These are phyloP conservation scores for Xestoiulus laeticollis DNA, from an alignment of 2,888 invertebrate genomes.

Conservation along the genomic window DNA sequence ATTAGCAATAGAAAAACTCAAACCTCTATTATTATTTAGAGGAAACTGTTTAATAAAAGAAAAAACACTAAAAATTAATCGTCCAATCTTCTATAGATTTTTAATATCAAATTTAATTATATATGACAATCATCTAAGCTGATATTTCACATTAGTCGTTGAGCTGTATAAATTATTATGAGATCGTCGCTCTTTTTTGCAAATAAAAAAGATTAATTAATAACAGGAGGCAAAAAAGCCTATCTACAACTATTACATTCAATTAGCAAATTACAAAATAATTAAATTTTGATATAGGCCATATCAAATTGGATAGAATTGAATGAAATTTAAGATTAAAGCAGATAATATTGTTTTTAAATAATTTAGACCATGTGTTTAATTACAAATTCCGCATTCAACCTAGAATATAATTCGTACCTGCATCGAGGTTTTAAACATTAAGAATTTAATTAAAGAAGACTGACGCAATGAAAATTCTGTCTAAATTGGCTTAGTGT, in stretches of 20 bases:
- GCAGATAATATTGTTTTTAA: too few species aligned
- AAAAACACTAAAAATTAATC: not conserved
- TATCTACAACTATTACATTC: too few species aligned
- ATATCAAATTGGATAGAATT: too few species aligned
- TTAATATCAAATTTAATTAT: not conserved
- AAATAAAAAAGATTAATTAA: too few species aligned
- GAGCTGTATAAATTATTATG: not conserved
- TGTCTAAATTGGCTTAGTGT: not conserved
- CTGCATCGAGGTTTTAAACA: not conserved
- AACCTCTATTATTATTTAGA: not conserved
- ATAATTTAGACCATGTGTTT: too few species aligned
- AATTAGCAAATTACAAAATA: too few species aligned
- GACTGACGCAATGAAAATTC: not conserved
- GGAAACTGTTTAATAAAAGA: not conserved
- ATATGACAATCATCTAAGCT: not conserved
- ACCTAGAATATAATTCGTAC: not conserved
- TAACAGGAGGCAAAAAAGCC: too few species aligned
- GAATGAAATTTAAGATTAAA: too few species aligned
- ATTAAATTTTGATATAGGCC: too few species aligned
- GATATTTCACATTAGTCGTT: not conserved
- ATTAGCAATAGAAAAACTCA: not conserved
- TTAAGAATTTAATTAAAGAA: not conserved
- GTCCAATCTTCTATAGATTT: constrained; percentile 12
- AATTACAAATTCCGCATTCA: not conserved
- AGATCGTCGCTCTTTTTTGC: not conserved